Percentiles rank a stretch among this genome's conserved stretches.
Conservation (phyloP, 2,888 invertebrate species). For the Sarcophaga subvicina region DNA sequence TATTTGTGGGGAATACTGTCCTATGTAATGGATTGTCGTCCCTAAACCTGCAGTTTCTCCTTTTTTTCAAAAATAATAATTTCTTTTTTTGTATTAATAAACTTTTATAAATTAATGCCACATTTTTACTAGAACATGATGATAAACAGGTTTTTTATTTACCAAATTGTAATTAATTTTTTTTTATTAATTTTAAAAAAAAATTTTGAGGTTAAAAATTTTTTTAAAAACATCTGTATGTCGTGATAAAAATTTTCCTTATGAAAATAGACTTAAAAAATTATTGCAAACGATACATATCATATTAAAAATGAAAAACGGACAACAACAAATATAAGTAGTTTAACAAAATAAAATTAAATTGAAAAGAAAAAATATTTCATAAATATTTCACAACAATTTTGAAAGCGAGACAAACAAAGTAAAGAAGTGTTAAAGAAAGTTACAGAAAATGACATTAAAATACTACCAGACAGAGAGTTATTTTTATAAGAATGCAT, state of each 20-base stretch:
- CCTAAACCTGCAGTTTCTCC: no score
- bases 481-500: constrained; percentile 63
- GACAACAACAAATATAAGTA: constrained; percentile 16
- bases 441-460: no score
- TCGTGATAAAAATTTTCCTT: constrained; percentile 61
- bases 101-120: not conserved
- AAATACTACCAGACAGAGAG: not conserved
- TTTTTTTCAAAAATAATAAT: no score
- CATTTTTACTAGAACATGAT: not conserved
- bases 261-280: constrained; percentile 42
- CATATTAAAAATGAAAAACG: constrained; percentile 24
- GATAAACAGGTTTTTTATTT: constrained; percentile 12
- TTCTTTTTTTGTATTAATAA: not conserved
- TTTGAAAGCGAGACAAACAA: not conserved
- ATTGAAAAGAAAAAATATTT: not conserved
- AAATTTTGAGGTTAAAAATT: constrained; percentile 4
- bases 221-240: constrained; percentile 57
- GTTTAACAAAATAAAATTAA: not conserved
- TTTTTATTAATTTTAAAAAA: not conserved
- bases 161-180: not conserved
- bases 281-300: constrained; percentile 61
- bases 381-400: constrained; percentile 14
- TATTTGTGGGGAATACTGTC: no score
- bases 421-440: not conserved
- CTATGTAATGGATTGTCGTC: no score